Evolutionary conservation across 2,888 invertebrate genomes (phyloP), one percentile per base, ranked within the genome.

Genomic region (Aethes cnicana): DNA sequence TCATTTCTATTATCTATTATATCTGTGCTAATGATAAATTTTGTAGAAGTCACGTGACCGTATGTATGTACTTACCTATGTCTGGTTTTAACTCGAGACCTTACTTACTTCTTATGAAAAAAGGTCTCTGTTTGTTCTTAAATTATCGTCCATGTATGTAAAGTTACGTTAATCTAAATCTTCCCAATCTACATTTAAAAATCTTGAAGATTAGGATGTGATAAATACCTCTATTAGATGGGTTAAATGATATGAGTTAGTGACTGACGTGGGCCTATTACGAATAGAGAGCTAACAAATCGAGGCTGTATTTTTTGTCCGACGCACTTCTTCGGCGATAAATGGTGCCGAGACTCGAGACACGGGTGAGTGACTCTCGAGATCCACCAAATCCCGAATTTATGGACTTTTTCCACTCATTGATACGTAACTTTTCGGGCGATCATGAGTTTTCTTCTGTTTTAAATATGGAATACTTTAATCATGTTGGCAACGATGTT

Each of bases 331-430:
- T 36, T 28, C 36, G 32, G 39, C 52, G 52, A 52, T 52, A 52
- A 52, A 52, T 52, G 39, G 39, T 52, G 39, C 33, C 33, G 52
- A 39, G 52, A 46, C 44, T 37, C 33, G 52, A 39, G 52, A 46
- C 44, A 44, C 39, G 32, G 39, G 12, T 37, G 44, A 25, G 46
- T 37, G 44, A 46, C 52, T 39, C 25, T 14, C 11, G 32, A 30
- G 52, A 46, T 46, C 39, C 52, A 39, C 44, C 33, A 52, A 52
- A 52, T 52, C 46, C 52, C 44, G 39, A 52, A 52, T 52, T 52
- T 52, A 52, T 52, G 32, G 52, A 52, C 44, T 52, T 52, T 44
- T 52, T 52, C 37, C 44, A 52, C 37, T 39, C 52, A 44, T 46
- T 52, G 52, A 52, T 46, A 52, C 30, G 50, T 16, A 37, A 18